These are phyloP conservation scores for Coreoperca whiteheadi DNA, from an alignment of 2,113 vertebrate species.

Conservation along the genomic window DNA sequence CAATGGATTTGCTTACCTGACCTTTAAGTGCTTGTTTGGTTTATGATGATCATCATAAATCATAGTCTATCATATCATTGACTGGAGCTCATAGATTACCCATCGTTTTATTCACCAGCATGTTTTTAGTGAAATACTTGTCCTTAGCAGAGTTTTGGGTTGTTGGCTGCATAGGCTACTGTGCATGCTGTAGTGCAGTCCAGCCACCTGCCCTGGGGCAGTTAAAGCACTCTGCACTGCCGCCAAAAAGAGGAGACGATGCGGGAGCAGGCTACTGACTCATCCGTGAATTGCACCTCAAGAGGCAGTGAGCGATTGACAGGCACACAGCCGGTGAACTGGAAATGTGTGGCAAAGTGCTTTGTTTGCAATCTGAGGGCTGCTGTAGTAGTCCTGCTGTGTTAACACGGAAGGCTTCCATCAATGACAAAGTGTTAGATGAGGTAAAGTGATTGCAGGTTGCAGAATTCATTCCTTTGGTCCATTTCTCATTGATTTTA, in stretches of 20 bases:
- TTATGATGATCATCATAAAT: background rate
- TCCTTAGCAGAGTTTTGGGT: slow-evolving; percentile 54
- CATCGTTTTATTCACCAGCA: background rate
- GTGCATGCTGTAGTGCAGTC: slow-evolving; percentile 58
- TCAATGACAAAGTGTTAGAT: slow-evolving; percentile 40
- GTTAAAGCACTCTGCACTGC: slow-evolving; percentile 77
- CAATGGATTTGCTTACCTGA: background rate
- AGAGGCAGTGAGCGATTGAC: slow-evolving; percentile 66
- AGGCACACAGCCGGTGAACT: slow-evolving; percentile 76
- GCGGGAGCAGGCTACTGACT: slow-evolving; percentile 79
- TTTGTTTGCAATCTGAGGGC: slow-evolving; percentile 65
- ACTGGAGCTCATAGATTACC: background rate
- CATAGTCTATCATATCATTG: too few species aligned
- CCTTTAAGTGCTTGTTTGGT: background rate
- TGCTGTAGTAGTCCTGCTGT: slow-evolving; percentile 59
- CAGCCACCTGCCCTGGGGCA: slow-evolving; percentile 76
- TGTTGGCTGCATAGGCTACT: slow-evolving; percentile 56
- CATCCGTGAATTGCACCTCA: slow-evolving; percentile 81
- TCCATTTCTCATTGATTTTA: slow-evolving; percentile 25
- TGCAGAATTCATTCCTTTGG: slow-evolving; percentile 25
- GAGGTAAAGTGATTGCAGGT: slow-evolving; percentile 42
- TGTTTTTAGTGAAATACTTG: slow-evolving; percentile 24
- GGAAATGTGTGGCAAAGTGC: slow-evolving; percentile 75
- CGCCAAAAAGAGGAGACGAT: slow-evolving; percentile 71
- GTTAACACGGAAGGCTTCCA: slow-evolving; percentile 31